These are phyloP conservation scores for Lucilia cuprina DNA, from an alignment of 1,140 invertebrate species.

Conservation along the genomic window DNA sequence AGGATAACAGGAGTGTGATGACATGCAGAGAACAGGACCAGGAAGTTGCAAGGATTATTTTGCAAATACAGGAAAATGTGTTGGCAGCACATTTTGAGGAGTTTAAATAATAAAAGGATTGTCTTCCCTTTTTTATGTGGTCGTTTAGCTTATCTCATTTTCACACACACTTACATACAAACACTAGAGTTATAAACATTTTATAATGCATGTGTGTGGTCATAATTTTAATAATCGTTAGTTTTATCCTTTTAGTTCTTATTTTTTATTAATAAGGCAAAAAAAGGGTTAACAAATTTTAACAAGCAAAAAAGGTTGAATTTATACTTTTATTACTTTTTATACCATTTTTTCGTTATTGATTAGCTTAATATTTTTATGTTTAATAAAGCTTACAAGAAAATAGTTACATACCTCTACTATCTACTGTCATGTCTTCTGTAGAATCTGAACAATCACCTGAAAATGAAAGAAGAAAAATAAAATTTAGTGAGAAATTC, in stretches of 20 bases:
- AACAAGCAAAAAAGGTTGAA: no score
- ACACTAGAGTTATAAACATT: background rate
- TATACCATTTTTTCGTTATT: background rate
- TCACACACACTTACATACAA: background rate
- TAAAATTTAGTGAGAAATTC: background rate
- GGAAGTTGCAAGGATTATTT: constrained; percentile 16
- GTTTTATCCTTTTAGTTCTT: no score
- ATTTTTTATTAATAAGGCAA: background rate
- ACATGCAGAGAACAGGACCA: background rate
- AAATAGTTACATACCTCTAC: constrained; percentile 53
- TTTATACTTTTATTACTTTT: no score
- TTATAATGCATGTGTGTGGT: background rate
- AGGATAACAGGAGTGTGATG: background rate
- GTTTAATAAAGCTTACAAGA: background rate
- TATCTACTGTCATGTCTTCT: constrained; percentile 62
- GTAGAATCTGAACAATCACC: constrained; percentile 62
- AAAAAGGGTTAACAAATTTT: no score
- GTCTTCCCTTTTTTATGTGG: constrained; percentile 5
- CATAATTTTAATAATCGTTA: background rate
- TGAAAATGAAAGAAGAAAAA: constrained; percentile 42
- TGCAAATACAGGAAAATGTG: background rate
- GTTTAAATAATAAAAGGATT: constrained; percentile 20
- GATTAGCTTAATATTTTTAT: background rate
- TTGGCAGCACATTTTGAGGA: background rate
- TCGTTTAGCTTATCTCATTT: background rate